These are phyloP conservation scores for Plecotus auritus DNA, from an alignment of 2,113 vertebrate species.

Conservation along the genomic window DNA sequence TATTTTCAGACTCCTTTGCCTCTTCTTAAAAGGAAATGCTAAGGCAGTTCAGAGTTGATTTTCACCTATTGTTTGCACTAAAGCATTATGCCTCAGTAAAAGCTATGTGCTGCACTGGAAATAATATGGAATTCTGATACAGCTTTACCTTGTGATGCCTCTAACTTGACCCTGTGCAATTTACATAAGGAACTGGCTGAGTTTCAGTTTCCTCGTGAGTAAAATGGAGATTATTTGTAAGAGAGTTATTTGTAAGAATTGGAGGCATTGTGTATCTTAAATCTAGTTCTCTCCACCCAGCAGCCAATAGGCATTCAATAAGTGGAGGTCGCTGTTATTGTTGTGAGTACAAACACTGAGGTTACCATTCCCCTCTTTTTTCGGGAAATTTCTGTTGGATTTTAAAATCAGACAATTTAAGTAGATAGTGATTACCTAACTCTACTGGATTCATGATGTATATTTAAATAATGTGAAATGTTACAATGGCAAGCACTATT, in stretches of 20 bases:
- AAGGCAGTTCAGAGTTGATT: neutral
- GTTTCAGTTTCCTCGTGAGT: neutral
- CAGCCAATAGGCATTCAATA: neutral
- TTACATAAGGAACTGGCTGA: neutral
- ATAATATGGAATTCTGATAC: neutral
- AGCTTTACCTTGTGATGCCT: neutral
- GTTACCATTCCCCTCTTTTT: neutral
- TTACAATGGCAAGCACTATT: conserved; percentile 46
- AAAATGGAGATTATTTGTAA: neutral
- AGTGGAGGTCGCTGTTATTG: neutral
- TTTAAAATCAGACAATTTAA: conserved; percentile 63
- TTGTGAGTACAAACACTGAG: neutral
- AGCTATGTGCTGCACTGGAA: neutral
- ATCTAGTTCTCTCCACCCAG: neutral
- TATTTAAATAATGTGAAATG: conserved; percentile 55
- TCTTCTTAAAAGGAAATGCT: neutral
- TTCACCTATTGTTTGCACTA: neutral
- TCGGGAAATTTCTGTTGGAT: neutral
- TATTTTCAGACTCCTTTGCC: neutral
- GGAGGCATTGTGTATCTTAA: neutral
- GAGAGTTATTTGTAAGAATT: neutral
- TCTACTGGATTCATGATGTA: conserved; percentile 54
- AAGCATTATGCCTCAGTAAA: neutral
- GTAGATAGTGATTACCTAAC: neutral
- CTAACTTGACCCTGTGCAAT: neutral